Evolutionary conservation across 2,797 vertebrate genomes (phyloP).

Genomic region (Allenopithecus nigroviridis): DNA sequence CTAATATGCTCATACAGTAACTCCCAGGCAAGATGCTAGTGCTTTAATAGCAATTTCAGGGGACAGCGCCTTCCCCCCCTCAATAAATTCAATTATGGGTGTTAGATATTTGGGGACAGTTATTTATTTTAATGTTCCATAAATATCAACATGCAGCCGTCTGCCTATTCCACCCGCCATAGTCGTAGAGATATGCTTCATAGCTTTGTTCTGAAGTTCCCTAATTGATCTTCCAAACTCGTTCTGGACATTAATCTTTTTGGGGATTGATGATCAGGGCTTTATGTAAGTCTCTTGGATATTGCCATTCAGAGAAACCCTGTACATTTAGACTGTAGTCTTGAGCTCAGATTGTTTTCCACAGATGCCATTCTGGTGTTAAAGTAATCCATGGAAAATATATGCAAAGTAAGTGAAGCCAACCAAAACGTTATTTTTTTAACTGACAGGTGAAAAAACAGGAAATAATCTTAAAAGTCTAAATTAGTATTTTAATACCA

Average conservation of each 20-base stretch:
- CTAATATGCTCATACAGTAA: background rate
- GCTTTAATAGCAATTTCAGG: background rate
- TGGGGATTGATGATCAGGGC: background rate
- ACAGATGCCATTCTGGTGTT: background rate
- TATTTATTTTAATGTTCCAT: background rate
- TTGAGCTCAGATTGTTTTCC: background rate
- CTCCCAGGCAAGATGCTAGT: background rate
- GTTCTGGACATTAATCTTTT: background rate
- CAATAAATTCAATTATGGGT: background rate
- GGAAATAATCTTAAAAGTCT: background rate
- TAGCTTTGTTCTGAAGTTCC: background rate
- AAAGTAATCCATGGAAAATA: background rate
- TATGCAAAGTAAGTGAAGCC: background rate
- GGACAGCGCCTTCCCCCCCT: background rate
- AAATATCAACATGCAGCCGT: background rate
- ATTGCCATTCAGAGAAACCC: background rate
- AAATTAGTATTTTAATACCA: constrained; percentile 37
- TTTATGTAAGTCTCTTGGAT: background rate
- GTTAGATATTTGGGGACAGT: background rate
- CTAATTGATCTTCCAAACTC: background rate
- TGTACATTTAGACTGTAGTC: fast-evolving
- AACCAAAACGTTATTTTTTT: background rate
- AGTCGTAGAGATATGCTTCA: background rate
- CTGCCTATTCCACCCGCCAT: background rate
- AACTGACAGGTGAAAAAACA: background rate